A percentile compares a stretch with the other conserved stretches of the same genome.
Conservation (phyloP, 2,797 vertebrate genomes). For the Prunella strophiata region DNA sequence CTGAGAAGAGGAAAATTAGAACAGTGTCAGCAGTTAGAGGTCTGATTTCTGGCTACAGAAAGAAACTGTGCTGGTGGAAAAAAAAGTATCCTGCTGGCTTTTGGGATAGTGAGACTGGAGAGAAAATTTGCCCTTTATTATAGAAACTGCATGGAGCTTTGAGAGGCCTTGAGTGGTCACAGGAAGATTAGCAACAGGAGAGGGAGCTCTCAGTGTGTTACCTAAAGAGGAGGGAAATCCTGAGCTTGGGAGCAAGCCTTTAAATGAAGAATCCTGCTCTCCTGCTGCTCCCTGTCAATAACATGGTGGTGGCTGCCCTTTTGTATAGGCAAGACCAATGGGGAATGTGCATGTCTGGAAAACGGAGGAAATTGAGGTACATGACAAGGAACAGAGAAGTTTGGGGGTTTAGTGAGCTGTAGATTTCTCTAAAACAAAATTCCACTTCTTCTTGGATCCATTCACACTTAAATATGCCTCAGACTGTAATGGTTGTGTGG, state of each 20-base stretch:
- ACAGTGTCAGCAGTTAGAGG: slow-evolving; percentile 27
- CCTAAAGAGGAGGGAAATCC: neutral
- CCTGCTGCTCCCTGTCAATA: neutral
- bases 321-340: neutral
- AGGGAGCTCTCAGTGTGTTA: slow-evolving; percentile 2
- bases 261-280: neutral
- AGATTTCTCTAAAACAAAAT: neutral
- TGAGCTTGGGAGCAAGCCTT: neutral
- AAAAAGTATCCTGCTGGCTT: neutral
- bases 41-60: slow-evolving; percentile 16
- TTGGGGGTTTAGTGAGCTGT: neutral
- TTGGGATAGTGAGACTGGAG: neutral
- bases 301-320: neutral
- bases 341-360: neutral
- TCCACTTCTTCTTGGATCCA: neutral
- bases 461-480: neutral
- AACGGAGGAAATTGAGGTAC: neutral
- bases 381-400: neutral
- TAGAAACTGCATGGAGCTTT: neutral
- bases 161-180: neutral
- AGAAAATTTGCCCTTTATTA: neutral
- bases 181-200: slow-evolving; percentile 34
- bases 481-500: neutral
- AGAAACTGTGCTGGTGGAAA: neutral
- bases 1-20: slow-evolving; percentile 40